Evolutionary conservation across 2,113 vertebrate species (phyloP).

Genomic region (Eudorcas thomsonii): DNA sequence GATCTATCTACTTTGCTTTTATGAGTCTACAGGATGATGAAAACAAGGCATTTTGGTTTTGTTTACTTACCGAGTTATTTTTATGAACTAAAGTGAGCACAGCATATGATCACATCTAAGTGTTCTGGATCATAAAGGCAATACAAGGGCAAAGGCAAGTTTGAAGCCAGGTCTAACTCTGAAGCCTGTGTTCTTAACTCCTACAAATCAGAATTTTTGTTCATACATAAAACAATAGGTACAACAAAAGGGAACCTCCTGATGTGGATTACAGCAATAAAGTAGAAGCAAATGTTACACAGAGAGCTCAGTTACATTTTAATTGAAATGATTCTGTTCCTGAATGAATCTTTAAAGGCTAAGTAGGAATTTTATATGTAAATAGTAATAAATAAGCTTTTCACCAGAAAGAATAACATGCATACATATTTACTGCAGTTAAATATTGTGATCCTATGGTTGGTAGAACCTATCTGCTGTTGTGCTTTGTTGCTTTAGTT

Average conservation of each 20-base stretch:
- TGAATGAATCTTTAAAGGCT: not conserved
- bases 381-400: not conserved
- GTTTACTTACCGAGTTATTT: not conserved
- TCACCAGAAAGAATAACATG: rapidly evolving
- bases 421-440: not conserved
- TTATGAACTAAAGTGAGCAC: not conserved
- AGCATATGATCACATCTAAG: not conserved
- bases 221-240: not conserved
- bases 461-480: not conserved
- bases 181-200: not conserved
- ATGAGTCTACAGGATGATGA: not conserved
- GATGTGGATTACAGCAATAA: not conserved
- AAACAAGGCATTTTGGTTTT: not conserved
- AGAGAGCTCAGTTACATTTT: not conserved
- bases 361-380: not conserved
- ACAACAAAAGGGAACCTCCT: not conserved
- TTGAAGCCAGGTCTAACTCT: not conserved
- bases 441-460: not conserved
- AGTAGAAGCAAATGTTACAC: not conserved
- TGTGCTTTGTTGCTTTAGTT: not conserved
- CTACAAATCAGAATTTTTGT: not conserved
- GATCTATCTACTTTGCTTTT: not conserved
- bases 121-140: not conserved
- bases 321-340: not conserved
- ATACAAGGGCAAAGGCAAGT: not conserved